Base-by-base conservation (phyloP, 2,113 vertebrate species). In the Tyrannus savana region DNA sequence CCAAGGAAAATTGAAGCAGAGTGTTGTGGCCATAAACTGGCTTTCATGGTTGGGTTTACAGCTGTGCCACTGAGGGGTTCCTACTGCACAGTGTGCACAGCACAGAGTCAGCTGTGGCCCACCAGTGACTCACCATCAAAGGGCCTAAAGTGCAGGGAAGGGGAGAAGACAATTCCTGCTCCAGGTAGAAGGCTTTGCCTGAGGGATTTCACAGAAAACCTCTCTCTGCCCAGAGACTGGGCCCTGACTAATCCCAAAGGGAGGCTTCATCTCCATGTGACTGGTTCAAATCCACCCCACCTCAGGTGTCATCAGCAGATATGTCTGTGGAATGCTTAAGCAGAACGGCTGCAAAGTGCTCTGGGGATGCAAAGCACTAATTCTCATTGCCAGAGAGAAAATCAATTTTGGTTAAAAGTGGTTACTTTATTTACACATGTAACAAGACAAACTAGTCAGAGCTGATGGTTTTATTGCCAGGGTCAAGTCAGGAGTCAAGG, bases 41-140 rank as follows among this genome's bases (percentile, higher is more conserved):
- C 96, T 98, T 98, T 98, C 95, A 98, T 96, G 97, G 98, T 96
- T 97, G 97, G 97, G 95, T 98, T 98, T 98, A 98, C 89, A 96
- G 97, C 96, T 97, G 92, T 96, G 98, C 98, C 92, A 96, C 98
- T 98, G 97, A 98, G 97, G 98, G 98, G 97, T 98, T 97, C 87
- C 93, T 93, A 84, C 89, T 67, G 64, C 2, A 31, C 42, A 86
- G 68, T 2, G 64, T 77, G 74, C 84, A 77, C 81, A 85, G 84
- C 78, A 86, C 84, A 87, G 2, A 87, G 78, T 84, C 52, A 75
- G 81, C 89, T 94, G 80, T 41, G 84, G 95, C 78, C 85, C 90
- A 68, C 80, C 15, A 66, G 63, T 50, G 25, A 62, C 87, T 72
- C 44, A 56, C 28, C 55, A 66, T 33, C 73, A 33, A 67, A 62